Conservation (phyloP, 1,140 invertebrate genomes). For the Trichomalopsis sarcophagae region DNA sequence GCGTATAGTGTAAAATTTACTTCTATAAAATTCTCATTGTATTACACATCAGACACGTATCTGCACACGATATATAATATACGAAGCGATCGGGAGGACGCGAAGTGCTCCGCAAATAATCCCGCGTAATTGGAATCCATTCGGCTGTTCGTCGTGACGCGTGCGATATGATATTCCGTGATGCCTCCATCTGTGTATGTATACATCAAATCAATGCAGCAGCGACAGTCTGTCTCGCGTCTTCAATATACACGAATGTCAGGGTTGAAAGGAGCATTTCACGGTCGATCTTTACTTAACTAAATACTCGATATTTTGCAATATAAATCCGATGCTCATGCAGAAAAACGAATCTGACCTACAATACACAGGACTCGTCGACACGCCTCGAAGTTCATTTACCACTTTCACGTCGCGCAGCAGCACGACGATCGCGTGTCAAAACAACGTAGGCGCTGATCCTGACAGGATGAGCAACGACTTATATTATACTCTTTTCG, state of each 20-base stretch:
- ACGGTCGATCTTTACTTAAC: not conserved
- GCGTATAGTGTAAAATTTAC: too few species aligned
- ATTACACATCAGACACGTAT: not conserved
- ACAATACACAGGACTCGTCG: not conserved
- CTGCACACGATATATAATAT: conserved; percentile 48
- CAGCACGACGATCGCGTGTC: conserved; percentile 16
- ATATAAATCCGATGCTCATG: not conserved
- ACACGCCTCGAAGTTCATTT: not conserved
- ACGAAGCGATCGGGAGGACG: conserved; percentile 69
- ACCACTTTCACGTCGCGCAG: not conserved
- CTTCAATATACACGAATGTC: not conserved
- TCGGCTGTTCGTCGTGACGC: conserved; percentile 54
- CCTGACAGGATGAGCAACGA: conserved; percentile 45
- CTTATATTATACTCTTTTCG: not conserved
- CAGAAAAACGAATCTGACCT: not conserved
- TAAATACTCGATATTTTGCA: not conserved
- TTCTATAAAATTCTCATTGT: too few species aligned
- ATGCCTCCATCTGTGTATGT: too few species aligned
- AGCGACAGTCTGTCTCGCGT: not conserved
- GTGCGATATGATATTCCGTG: conserved; percentile 13
- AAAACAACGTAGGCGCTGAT: conserved; percentile 43
- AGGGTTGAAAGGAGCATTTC: not conserved
- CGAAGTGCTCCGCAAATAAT: conserved; percentile 73
- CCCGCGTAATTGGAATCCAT: conserved; percentile 72
- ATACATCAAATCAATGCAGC: not conserved